Conservation (phyloP, 2,797 vertebrate genomes). For the Gymnothorax reevesii region DNA sequence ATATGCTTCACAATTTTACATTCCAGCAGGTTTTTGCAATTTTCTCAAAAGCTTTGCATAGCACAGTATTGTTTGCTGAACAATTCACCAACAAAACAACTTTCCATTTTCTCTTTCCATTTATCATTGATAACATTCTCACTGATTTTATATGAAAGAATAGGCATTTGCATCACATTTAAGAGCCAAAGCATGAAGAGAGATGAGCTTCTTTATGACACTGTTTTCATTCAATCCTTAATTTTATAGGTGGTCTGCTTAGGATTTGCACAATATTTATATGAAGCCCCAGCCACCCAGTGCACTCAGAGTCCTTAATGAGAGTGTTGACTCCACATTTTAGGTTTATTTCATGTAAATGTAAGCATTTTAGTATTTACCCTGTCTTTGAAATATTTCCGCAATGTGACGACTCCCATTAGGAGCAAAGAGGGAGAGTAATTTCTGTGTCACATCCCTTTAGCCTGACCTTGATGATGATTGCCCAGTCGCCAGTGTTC, state of each 20-base stretch:
- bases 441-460: slow-evolving; percentile 79
- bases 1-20: neutral
- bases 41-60: neutral
- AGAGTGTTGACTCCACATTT: slow-evolving; percentile 60
- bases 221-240: slow-evolving; percentile 19
- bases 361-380: slow-evolving; percentile 70
- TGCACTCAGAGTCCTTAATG: slow-evolving; percentile 37
- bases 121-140: neutral
- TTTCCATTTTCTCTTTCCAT: neutral
- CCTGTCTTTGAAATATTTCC: slow-evolving; percentile 67
- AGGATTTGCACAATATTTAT: slow-evolving; percentile 50
- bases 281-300: slow-evolving; percentile 31
- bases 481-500: slow-evolving; percentile 67
- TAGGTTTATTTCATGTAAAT: slow-evolving; percentile 64
- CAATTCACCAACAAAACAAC: neutral
- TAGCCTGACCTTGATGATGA: slow-evolving; percentile 70
- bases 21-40: neutral
- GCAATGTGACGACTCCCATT: slow-evolving; percentile 74
- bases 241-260: slow-evolving; percentile 11
- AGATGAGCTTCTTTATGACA: neutral
- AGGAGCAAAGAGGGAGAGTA: slow-evolving; percentile 72
- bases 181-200: neutral
- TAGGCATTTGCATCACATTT: neutral
- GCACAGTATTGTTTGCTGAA: neutral
- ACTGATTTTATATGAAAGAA: neutral